Conservation (phyloP, 2,888 invertebrate genomes). For the Chesias legatella region DNA sequence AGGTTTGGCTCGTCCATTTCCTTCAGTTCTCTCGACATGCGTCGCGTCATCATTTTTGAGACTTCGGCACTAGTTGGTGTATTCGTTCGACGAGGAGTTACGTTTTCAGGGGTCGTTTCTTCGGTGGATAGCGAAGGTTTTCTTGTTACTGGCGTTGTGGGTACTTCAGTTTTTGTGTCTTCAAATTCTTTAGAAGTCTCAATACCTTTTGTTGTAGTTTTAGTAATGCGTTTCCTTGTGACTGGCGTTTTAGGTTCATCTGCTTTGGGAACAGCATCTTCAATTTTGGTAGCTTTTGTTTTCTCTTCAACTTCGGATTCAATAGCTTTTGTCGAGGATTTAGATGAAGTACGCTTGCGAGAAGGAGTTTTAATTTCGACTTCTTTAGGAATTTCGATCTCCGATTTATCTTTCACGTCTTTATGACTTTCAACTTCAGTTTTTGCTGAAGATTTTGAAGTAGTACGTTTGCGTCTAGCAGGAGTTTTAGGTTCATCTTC, state of each 20-base stretch:
- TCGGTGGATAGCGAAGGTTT: constrained; percentile 56
- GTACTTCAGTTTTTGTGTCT: constrained; percentile 38
- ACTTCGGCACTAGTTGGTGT: constrained; percentile 58
- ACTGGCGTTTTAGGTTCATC: constrained; percentile 36
- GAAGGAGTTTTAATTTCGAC: no score
- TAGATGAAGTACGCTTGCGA: no score
- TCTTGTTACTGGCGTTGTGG: constrained; percentile 49
- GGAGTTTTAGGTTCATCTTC: constrained; percentile 17
- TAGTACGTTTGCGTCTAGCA: constrained; percentile 20
- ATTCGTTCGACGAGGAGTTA: constrained; percentile 43
- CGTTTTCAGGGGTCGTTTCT: constrained; percentile 42
- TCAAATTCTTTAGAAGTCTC: constrained; percentile 41
- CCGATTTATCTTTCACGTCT: background rate
- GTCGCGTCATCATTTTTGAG: constrained; percentile 59
- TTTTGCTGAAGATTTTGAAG: constrained; percentile 16
- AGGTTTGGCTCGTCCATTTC: constrained; percentile 46
- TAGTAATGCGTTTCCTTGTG: constrained; percentile 55
- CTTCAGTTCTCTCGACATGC: constrained; percentile 62
- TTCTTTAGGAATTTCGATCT: no score
- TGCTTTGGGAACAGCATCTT: background rate
- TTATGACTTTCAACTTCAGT: constrained; percentile 6
- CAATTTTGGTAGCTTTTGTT: background rate
- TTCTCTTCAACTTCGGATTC: background rate
- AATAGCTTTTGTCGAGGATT: background rate
- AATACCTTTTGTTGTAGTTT: constrained; percentile 17